Evolutionary conservation across 2,797 vertebrate species (phyloP).

Genomic region (Poliocrania exsul): DNA sequence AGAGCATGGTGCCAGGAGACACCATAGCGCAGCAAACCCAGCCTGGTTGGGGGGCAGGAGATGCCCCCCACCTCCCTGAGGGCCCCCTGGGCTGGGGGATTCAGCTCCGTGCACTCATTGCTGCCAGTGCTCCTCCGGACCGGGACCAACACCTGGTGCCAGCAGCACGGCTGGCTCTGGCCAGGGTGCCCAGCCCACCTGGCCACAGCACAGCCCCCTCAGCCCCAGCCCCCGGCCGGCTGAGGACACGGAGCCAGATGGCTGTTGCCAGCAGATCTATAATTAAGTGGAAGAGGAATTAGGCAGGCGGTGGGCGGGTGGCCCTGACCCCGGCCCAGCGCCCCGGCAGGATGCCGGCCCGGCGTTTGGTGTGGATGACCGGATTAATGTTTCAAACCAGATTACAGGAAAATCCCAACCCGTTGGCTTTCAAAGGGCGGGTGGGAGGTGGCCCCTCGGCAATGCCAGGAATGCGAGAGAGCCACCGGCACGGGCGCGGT

Average conservation of each 20-base stretch:
- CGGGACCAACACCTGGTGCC: fast-evolving
- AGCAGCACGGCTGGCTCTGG: fast-evolving
- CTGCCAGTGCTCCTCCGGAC: background rate
- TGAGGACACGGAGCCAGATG: conserved; percentile 38
- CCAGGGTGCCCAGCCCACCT: background rate
- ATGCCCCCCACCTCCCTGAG: fast-evolving
- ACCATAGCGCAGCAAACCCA: fast-evolving
- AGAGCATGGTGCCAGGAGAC: background rate
- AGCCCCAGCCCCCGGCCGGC: background rate
- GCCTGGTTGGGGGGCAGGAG: fast-evolving
- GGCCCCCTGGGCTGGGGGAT: fast-evolving
- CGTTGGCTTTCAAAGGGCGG: conserved; percentile 38
- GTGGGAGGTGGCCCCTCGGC: conserved; percentile 30
- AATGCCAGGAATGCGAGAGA: conserved; percentile 56
- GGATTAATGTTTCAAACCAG: conserved; percentile 51
- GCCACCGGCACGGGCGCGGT: background rate
- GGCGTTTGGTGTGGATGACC: conserved; percentile 48
- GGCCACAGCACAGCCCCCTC: fast-evolving
- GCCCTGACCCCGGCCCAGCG: background rate
- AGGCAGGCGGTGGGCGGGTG: conserved; percentile 10
- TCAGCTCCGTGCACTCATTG: fast-evolving
- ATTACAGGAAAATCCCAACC: conserved; percentile 45
- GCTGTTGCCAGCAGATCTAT: conserved; percentile 19
- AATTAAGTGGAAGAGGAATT: conserved; percentile 47
- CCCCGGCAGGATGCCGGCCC: conserved; percentile 32